Conservation (phyloP, 2,888 invertebrate species). For the Ectobius pallidus region DNA sequence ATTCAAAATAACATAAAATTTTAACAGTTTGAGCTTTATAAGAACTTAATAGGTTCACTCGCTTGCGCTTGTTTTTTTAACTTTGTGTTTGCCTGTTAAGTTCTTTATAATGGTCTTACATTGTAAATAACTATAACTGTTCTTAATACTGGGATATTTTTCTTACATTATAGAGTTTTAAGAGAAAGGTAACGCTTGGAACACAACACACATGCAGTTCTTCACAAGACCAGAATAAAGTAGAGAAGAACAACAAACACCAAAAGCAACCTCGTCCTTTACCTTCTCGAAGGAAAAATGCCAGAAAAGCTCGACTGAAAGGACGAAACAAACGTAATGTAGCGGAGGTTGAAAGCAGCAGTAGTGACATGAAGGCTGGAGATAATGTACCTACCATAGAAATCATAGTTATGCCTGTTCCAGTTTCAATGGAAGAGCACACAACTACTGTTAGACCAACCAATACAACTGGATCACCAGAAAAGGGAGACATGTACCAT, state of each 20-base stretch:
- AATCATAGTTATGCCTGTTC: conserved; percentile 43
- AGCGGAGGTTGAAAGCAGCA: not conserved
- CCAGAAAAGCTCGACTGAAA: not conserved
- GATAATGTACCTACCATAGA: conserved; percentile 43
- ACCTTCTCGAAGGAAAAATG: not conserved
- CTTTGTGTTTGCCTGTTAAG: too few relatives aligned
- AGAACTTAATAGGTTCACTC: too few relatives aligned
- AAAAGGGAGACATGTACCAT: conserved; percentile 1
- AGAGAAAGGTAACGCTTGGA: not conserved
- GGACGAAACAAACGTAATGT: not conserved
- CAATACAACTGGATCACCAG: not conserved
- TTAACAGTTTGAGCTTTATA: too few relatives aligned
- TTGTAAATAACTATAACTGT: too few relatives aligned
- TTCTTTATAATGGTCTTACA: too few relatives aligned
- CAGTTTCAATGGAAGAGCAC: conserved; percentile 10
- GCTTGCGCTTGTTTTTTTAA: too few relatives aligned
- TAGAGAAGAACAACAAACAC: too few relatives aligned
- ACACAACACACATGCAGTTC: not conserved
- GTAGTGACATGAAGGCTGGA: not conserved
- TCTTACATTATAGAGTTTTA: not conserved
- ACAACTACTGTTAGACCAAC: not conserved
- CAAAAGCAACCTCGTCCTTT: not conserved
- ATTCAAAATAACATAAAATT: too few relatives aligned
- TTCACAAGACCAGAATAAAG: too few relatives aligned
- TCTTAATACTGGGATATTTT: too few relatives aligned